Evolutionary conservation across 1,140 invertebrate species (phyloP), one percentile per base, ranked within the genome.

Genomic region (Heliconius melpomene): DNA sequence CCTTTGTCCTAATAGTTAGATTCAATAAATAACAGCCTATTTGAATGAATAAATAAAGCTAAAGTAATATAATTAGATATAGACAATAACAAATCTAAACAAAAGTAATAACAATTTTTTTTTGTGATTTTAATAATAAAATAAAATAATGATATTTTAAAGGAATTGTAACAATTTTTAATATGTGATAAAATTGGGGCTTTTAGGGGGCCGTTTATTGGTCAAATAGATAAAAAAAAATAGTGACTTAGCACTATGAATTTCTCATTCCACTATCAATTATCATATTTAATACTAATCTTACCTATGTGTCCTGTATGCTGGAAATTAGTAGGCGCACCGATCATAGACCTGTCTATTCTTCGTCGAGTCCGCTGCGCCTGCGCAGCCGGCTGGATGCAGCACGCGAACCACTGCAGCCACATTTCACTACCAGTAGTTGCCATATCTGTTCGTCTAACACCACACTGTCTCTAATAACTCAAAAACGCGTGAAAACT

Each of bases 261-360:
- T 16, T 16, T 5, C 1, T 5, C 16, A 18, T 18, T 52, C 7
- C 18, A 52, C 2, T 20, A 52, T 52, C 0, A 20, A 52, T 1
- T 20, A 52, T 52, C 0, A 7, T 7, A 52, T 20, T 20, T 1
- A 38, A 72, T 72, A 38, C 2, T 1, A 46, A 29, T 76, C 85
- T 87, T 81, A 94, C 94, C 94, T 93, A 95, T 95, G 90, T 98
- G 98, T 75, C 96, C 98, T n/a, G 98, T 98, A 89, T 99, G 98
- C 81, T 97, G 96, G 91, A 99, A 99, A 94, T 99, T 98, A 79
- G 98, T 98, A 8, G 98, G 98, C 77, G 96, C 96, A 74, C 98
- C 97, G 87, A 99, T 99, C 98, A 98, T 98, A 60, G 97, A 98
- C 50, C 98, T 95, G 92, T 99, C 98, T 95, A 99, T 98, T 93